A percentile compares a stretch with the other conserved stretches of the same genome.
Conservation (phyloP, 2,797 vertebrate species). For the Hipposideros larvatus region DNA sequence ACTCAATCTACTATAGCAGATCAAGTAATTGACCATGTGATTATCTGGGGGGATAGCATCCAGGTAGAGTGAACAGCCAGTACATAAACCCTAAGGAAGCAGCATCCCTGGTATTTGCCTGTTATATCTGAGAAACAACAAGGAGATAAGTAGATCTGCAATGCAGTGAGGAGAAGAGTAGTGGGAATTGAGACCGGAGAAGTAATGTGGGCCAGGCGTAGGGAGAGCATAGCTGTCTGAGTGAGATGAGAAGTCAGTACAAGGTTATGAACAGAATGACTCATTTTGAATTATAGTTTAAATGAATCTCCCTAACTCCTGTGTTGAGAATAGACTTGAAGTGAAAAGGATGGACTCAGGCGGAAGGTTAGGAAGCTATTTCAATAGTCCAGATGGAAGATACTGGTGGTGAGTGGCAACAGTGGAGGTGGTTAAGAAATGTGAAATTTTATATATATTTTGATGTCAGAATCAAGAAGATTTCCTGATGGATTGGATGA, state of each 20-base stretch:
- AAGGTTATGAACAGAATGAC: not conserved
- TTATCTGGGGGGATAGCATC: not conserved
- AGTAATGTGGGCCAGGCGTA: not conserved
- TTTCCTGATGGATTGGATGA: conserved; percentile 17
- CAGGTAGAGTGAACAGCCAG: not conserved
- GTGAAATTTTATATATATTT: not conserved
- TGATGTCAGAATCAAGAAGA: not conserved
- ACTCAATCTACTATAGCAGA: not conserved
- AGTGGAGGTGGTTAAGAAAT: not conserved
- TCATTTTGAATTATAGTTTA: not conserved
- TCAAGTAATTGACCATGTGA: not conserved
- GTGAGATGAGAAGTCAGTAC: not conserved
- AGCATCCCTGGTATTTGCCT: not conserved
- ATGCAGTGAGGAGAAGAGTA: not conserved
- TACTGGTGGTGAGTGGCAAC: not conserved
- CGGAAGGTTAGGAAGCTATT: not conserved
- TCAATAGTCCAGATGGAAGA: not conserved
- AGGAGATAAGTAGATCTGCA: not conserved
- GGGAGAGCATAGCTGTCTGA: not conserved
- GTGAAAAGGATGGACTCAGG: not conserved
- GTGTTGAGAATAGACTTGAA: not conserved
- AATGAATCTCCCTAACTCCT: not conserved
- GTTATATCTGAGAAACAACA: not conserved
- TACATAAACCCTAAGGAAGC: not conserved
- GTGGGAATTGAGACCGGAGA: not conserved